Conservation (phyloP, 2,797 vertebrate species). For the Percopsis omiscomaycus region DNA sequence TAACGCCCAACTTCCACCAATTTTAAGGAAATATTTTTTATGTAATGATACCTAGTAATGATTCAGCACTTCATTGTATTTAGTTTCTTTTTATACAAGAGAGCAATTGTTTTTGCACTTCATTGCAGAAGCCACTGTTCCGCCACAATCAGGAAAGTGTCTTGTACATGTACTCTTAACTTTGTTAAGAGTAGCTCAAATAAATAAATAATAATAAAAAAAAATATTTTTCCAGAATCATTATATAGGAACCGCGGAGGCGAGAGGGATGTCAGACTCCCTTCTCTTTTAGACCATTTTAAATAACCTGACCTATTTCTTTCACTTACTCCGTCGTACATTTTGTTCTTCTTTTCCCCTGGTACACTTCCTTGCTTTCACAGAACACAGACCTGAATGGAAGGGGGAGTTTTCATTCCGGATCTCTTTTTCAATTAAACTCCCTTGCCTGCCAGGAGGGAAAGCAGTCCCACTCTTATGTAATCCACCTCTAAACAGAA, state of each 20-base stretch:
- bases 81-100: constrained; percentile 32
- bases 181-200: constrained; percentile 31
- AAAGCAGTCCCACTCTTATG: constrained; percentile 64
- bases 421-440: constrained; percentile 79
- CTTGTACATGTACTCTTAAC: constrained; percentile 12
- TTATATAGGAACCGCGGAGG: constrained; percentile 49
- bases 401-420: constrained; percentile 70
- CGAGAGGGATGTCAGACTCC: constrained; percentile 53
- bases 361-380: constrained; percentile 64
- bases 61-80: constrained; percentile 16
- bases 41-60: constrained; percentile 40
- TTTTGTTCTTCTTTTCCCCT: constrained; percentile 54
- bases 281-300: constrained; percentile 57
- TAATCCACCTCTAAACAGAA: constrained; percentile 60
- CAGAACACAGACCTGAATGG: constrained; percentile 66
- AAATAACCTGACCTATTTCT: constrained; percentile 73
- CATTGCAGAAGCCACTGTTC: constrained; percentile 32
- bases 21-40: constrained; percentile 42
- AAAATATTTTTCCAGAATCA: constrained; percentile 15
- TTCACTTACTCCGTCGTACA: constrained; percentile 58
- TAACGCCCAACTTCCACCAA: constrained; percentile 27
- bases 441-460: constrained; percentile 58
- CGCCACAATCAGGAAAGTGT: constrained; percentile 26
- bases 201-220: background rate
- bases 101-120: constrained; percentile 35